Conservation (phyloP, 53 echinoderm and acorn worm species). For the Antedon mediterranea region DNA sequence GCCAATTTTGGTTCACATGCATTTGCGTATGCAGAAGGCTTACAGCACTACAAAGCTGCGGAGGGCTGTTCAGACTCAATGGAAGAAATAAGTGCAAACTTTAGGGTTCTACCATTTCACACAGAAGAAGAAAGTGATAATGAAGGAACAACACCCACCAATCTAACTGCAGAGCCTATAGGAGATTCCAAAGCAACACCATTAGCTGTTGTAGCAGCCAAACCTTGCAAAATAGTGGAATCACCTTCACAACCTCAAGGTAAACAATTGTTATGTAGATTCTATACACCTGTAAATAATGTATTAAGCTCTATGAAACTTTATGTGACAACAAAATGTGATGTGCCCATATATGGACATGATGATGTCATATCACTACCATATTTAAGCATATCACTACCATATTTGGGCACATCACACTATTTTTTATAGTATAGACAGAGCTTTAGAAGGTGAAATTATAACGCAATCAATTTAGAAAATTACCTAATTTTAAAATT, state of each 20-base stretch:
- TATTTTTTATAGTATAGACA: too few species aligned
- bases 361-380: too few species aligned
- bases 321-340: too few species aligned
- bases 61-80: conserved; percentile 42
- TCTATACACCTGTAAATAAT: background rate
- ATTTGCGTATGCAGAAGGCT: conserved; percentile 64
- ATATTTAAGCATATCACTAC: too few species aligned
- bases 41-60: conserved; percentile 44
- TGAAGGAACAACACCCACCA: conserved; percentile 6
- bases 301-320: too few species aligned
- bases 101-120: conserved; percentile 60
- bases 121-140: conserved; percentile 29
- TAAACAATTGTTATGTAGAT: background rate
- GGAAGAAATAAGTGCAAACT: conserved; percentile 66
- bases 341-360: too few species aligned
- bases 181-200: conserved; percentile 23
- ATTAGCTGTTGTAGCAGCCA: background rate
- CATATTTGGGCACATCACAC: too few species aligned
- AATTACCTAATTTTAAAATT: too few species aligned
- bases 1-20: conserved; percentile 73
- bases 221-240: conserved; percentile 34
- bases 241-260: conserved; percentile 43
- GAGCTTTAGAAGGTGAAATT: too few species aligned
- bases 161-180: conserved; percentile 11
- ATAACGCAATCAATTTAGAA: too few species aligned